A percentile compares a stretch with the other conserved stretches of the same genome.
phyloP scores from a whole-genome alignment of 1,140 invertebrate species.

The Himalopsyche phryganea region DNA sequence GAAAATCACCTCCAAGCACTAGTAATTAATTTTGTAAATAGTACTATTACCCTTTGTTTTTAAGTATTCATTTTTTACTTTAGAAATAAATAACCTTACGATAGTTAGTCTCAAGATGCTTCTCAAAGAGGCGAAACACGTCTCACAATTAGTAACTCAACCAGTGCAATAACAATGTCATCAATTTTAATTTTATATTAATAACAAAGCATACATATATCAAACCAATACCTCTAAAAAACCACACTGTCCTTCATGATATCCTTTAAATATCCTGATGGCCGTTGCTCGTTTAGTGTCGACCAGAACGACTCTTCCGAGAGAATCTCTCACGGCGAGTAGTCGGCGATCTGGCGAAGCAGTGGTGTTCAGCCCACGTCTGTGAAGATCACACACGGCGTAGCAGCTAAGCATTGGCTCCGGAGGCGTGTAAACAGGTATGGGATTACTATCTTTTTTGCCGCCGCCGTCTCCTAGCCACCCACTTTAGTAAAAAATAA shows the following conservation, averaged over 20 bases:
- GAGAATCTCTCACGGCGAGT: slow-evolving; percentile 77
- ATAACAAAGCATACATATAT: no score
- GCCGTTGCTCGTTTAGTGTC: slow-evolving; percentile 77
- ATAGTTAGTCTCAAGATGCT: no score
- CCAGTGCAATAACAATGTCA: no score
- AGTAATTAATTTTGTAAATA: no score
- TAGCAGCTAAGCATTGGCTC: slow-evolving; percentile 68
- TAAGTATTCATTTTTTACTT: no score
- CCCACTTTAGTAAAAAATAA: slow-evolving; percentile 42
- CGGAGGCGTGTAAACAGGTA: slow-evolving; percentile 46
- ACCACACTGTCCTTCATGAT: slow-evolving; percentile 87
- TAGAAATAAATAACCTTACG: no score
- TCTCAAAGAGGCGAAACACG: no score
- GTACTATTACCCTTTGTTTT: no score
- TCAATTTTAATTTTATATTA: no score
- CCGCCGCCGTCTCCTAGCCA: slow-evolving; percentile 58
- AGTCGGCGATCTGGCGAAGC: slow-evolving; percentile 78
- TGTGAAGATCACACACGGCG: slow-evolving; percentile 78
- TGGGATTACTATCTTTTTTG: slow-evolving; percentile 41
- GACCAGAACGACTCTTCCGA: slow-evolving; percentile 82
- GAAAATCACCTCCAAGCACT: no score
- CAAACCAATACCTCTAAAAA: slow-evolving; percentile 84
- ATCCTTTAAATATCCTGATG: slow-evolving; percentile 90
- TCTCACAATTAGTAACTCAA: no score
- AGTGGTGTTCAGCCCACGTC: slow-evolving; percentile 68